Percentiles rank a stretch among this genome's conserved stretches.
These are phyloP conservation scores for Rhysida immarginata DNA, from an alignment of 1,140 invertebrate species.

Conservation along the genomic window DNA sequence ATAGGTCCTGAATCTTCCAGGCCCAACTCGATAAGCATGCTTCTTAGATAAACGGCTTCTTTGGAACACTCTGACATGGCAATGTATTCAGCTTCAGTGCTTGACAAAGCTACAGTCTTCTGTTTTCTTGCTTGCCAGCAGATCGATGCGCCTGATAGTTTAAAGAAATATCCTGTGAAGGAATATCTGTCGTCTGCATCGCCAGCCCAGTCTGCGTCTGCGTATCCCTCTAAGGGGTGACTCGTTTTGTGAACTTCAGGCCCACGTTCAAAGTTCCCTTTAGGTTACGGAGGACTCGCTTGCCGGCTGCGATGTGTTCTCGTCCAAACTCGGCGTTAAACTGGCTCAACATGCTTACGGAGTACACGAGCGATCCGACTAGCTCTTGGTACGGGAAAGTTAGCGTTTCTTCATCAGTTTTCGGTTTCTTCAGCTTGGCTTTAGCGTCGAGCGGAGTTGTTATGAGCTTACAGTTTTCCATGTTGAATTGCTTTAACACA, in stretches of 20 bases:
- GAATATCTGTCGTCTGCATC: neutral
- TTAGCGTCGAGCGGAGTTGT: constrained; percentile 8
- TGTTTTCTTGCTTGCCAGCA: too few relatives aligned
- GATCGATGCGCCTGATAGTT: too few relatives aligned
- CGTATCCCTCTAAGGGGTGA: neutral
- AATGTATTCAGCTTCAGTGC: neutral
- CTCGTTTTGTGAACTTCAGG: neutral
- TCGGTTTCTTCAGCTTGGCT: neutral
- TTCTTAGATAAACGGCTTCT: neutral
- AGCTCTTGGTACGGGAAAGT: constrained; percentile 16
- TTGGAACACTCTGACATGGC: neutral
- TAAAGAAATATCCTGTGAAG: too few relatives aligned
- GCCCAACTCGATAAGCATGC: neutral
- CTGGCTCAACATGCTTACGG: constrained; percentile 23
- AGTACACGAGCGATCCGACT: constrained; percentile 19
- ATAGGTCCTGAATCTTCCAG: neutral
- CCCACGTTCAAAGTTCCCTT: neutral
- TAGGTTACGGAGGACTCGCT: constrained; percentile 2
- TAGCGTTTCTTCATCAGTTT: constrained; percentile 13
- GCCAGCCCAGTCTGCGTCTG: neutral
- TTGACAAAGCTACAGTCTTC: neutral
- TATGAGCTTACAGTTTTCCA: constrained; percentile 11
- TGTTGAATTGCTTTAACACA: constrained; percentile 14
- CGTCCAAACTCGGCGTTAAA: constrained; percentile 35
- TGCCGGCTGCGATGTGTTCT: constrained; percentile 14